phyloP scores from a whole-genome alignment of 2,797 vertebrate genomes.

The Onychomys leucogaster region DNA sequence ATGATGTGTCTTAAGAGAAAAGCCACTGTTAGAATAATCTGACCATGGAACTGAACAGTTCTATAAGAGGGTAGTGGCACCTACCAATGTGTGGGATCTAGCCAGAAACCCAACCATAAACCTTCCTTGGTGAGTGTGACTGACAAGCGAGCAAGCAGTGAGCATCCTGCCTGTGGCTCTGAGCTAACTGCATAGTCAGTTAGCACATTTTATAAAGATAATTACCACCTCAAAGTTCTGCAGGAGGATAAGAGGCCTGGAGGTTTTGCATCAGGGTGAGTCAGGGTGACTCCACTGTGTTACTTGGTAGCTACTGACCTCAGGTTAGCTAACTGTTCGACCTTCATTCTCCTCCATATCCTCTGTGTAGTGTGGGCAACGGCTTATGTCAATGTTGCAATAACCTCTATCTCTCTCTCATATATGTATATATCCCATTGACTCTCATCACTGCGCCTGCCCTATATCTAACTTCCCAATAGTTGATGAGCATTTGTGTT shows the following conservation, averaged over 20 bases:
- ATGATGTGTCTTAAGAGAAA: slow-evolving; percentile 45
- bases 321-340: not conserved
- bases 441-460: not conserved
- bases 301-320: not conserved
- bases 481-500: not conserved
- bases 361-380: not conserved
- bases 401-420: no score
- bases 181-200: not conserved
- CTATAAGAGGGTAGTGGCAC: not conserved
- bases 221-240: not conserved
- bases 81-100: not conserved
- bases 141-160: not conserved
- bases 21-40: not conserved
- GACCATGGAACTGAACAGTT: not conserved
- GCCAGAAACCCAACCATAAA: not conserved
- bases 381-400: not conserved
- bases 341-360: rapidly evolving
- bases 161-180: not conserved
- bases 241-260: not conserved
- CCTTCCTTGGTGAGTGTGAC: not conserved
- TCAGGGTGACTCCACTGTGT: not conserved
- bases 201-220: not conserved
- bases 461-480: not conserved
- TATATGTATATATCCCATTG: no score
- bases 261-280: not conserved